A percentile compares a stretch with the other conserved stretches of the same genome.
Conservation (phyloP, 2,888 invertebrate species). For the Argyra leucocephala region DNA sequence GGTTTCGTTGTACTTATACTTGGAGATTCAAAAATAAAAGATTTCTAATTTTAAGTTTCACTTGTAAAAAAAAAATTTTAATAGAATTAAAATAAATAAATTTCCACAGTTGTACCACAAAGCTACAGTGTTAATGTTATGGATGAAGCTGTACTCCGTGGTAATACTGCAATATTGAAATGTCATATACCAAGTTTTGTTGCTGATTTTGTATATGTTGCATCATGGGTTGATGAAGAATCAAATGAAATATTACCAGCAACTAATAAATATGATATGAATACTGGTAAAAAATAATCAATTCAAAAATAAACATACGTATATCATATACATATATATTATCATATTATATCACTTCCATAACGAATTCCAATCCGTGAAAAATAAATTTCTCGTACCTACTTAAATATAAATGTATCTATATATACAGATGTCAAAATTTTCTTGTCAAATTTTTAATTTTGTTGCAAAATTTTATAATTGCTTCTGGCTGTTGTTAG, state of each 20-base stretch:
- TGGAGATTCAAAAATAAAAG: too few species aligned
- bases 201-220: conserved; percentile 77
- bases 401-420: too few species aligned
- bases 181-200: conserved; percentile 91
- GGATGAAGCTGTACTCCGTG: conserved; percentile 84
- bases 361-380: background rate
- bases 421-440: too few species aligned
- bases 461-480: too few species aligned
- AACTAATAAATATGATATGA: conserved; percentile 31
- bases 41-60: too few species aligned
- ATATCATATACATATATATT: background rate
- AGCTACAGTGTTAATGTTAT: conserved; percentile 81
- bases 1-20: too few species aligned
- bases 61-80: too few species aligned
- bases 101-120: conserved; percentile 83
- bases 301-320: conserved; percentile 10
- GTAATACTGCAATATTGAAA: conserved; percentile 84
- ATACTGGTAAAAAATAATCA: conserved; percentile 42
- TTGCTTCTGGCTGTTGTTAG: too few species aligned
- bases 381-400: too few species aligned
- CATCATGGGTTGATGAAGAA: conserved; percentile 78
- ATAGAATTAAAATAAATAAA: too few species aligned
- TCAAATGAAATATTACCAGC: conserved; percentile 51
- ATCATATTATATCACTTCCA: conserved; percentile 11
- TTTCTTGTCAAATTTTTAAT: too few species aligned